Evolutionary conservation across 1,140 invertebrate genomes (phyloP).

Genomic region (Neodiprion pinetum): DNA sequence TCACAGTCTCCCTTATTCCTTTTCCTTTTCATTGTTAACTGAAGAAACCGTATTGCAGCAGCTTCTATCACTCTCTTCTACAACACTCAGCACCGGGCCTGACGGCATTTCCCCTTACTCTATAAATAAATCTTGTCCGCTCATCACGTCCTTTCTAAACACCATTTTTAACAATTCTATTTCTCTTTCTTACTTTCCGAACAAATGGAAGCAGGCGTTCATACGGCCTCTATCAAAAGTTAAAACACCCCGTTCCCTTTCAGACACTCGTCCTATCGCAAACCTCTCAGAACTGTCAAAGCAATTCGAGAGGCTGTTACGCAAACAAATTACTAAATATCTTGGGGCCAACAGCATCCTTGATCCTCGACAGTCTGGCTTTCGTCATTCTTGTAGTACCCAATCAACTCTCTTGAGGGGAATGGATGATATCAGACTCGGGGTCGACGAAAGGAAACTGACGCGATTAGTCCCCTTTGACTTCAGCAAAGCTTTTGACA

Average conservation of each 20-base stretch:
- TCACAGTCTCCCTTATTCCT: slow-evolving; percentile 3
- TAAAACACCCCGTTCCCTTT: not conserved
- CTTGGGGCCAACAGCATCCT: not conserved
- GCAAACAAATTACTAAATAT: slow-evolving; percentile 7
- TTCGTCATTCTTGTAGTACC: not conserved
- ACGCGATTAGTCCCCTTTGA: not conserved
- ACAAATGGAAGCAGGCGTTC: no score
- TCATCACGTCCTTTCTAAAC: not conserved
- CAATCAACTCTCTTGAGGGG: not conserved
- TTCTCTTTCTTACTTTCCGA: no score
- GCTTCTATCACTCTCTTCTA: slow-evolving; percentile 12
- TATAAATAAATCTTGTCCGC: not conserved
- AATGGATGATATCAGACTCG: not conserved
- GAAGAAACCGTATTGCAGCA: slow-evolving; percentile 17
- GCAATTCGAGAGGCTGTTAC: not conserved
- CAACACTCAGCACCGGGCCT: not conserved
- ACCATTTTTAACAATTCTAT: no score
- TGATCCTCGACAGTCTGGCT: not conserved
- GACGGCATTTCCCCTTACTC: no score
- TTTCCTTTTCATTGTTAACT: slow-evolving; percentile 19
- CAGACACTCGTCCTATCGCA: slow-evolving; percentile 5
- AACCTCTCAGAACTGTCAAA: slow-evolving; percentile 5
- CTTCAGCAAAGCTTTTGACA: not conserved
- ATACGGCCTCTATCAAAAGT: not conserved
- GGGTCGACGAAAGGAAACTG: not conserved